These are phyloP conservation scores for Cheilosia soror DNA, from an alignment of 2,888 invertebrate genomes.

Conservation along the genomic window DNA sequence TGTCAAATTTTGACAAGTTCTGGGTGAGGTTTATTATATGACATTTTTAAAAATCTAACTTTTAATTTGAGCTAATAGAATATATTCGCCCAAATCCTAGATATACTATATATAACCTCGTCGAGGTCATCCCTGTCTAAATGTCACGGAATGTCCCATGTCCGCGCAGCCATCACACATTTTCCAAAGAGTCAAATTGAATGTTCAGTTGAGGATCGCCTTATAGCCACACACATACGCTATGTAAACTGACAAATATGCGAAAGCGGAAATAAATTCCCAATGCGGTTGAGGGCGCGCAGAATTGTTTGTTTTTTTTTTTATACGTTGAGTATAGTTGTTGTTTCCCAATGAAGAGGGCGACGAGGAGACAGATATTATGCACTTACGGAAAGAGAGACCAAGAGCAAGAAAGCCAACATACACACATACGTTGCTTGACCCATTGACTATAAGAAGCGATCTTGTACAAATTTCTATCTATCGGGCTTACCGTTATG, in stretches of 20 bases:
- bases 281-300: conserved; percentile 67
- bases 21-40: no score
- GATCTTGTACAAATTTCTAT: conserved; percentile 74
- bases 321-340: conserved; percentile 5
- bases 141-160: conserved; percentile 16
- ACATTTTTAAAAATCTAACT: no score
- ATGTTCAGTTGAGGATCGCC: conserved; percentile 14
- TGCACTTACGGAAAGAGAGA: conserved; percentile 34
- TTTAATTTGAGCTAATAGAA: no score
- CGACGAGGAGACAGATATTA: conserved; percentile 20
- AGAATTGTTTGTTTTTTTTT: conserved; percentile 57
- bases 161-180: conserved; percentile 14
- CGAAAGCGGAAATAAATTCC: conserved; percentile 72
- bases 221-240: conserved; percentile 3
- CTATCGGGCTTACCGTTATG: conserved; percentile 72
- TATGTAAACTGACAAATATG: conserved; percentile 62
- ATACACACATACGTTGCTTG: conserved; percentile 64
- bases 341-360: conserved; percentile 3
- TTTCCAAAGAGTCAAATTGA: conserved; percentile 17
- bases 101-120: background rate
- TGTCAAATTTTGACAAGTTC: no score
- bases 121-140: conserved; percentile 4
- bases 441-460: conserved; percentile 75
- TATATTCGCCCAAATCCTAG: background rate
- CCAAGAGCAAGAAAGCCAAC: conserved; percentile 10